Base-by-base conservation (phyloP, 2,113 vertebrate species). In the Colaptes auratus region DNA sequence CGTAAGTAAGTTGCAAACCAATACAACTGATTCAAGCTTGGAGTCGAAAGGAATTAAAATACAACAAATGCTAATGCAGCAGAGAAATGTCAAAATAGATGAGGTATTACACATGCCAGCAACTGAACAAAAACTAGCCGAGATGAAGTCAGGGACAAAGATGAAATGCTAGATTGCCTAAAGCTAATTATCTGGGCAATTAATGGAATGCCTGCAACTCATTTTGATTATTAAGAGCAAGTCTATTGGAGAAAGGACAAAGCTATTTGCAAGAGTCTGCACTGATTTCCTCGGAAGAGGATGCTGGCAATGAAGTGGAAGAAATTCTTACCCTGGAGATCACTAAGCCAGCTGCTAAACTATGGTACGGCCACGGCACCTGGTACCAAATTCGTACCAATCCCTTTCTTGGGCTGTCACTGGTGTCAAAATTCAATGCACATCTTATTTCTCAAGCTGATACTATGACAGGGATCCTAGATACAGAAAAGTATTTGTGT, bases 111-210 rank as follows among this genome's bases (percentile, higher is more conserved):
- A 82, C 82, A 21, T 83, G 94, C 91, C 92, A 82, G 88, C 0
- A 2, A 81, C 81, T 33, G 94, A 95, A 94, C 83, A 92, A 96
- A 95, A 97, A 96, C 65, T 90, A 74, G 91, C 95, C 67, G 82
- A 88, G 92, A 92, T 93, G 95, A 87, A 94, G 88, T 89, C 65
- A 67, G 86, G 96, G 96, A 98, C 97, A 97, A 97, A 97, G 97
- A 97, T 96, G 96, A 97, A 96, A 96, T 86, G 89, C 96, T 95
- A 97, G 95, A 97, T 96, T 96, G 96, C 93, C 96, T 78, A 44
- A 67, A 96, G 96, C 95, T 89, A 94, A 96, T 97, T 97, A 97
- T 96, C 97, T 90, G 97, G 96, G 97, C 96, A 97, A 97, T 96
- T 97, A 97, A 97, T 97, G 96, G 96, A 97, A 97, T 91, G 97